These are phyloP conservation scores for Cancer borealis DNA, from an alignment of 2,888 invertebrate species.

Conservation along the genomic window DNA sequence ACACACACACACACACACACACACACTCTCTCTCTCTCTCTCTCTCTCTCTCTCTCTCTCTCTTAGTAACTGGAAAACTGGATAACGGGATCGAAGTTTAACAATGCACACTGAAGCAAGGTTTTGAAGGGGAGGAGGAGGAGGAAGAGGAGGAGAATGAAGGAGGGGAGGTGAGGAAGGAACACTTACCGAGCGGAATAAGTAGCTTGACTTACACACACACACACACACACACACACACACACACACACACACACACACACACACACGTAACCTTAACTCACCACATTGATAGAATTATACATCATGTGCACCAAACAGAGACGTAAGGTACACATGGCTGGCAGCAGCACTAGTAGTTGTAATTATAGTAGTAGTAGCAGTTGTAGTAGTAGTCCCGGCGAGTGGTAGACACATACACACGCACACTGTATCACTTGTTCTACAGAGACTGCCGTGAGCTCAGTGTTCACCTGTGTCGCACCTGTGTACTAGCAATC, in stretches of 20 bases:
- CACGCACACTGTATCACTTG: not conserved
- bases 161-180: not conserved
- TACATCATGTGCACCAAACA: constrained; percentile 75
- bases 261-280: not conserved
- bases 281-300: constrained; percentile 73
- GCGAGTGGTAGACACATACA: not conserved
- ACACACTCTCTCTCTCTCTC: constrained; percentile 22
- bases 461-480: not conserved
- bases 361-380: not conserved
- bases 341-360: not conserved
- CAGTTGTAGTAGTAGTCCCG: not conserved
- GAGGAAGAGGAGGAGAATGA: not conserved
- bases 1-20: not conserved
- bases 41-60: not conserved
- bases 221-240: constrained; percentile 30
- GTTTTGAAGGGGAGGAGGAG: not conserved
- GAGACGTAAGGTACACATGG: constrained; percentile 65
- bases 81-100: not conserved
- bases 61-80: too few relatives aligned
- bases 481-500: not conserved
- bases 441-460: not conserved
- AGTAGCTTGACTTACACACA: not conserved
- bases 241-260: constrained; percentile 42
- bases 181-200: constrained; percentile 1
- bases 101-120: not conserved